Percentiles rank a stretch among this genome's conserved stretches.
These are phyloP conservation scores for Brachymystax lenok DNA, from an alignment of 2,797 vertebrate genomes.

Conservation along the genomic window DNA sequence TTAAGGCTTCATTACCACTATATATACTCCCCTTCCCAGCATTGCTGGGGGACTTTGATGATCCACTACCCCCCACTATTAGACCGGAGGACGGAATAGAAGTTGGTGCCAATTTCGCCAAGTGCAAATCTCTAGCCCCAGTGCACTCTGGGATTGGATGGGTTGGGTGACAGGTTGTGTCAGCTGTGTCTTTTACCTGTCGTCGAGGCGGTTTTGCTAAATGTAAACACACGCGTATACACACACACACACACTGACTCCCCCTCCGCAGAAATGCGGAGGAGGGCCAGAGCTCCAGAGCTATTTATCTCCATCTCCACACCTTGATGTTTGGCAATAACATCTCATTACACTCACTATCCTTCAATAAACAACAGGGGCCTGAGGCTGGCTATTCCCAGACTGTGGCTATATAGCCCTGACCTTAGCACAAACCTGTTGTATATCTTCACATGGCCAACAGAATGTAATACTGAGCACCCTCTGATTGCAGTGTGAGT, in stretches of 20 bases:
- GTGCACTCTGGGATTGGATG: conserved; percentile 33
- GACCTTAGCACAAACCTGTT: conserved; percentile 31
- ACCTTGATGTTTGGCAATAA: conserved; percentile 54
- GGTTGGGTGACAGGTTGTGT: conserved; percentile 53
- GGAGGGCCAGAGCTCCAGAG: conserved; percentile 28
- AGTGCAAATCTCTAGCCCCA: conserved; percentile 33
- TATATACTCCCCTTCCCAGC: conserved; percentile 33
- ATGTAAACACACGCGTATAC: neutral
- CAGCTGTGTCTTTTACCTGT: conserved; percentile 54
- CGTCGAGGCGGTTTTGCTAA: conserved; percentile 24
- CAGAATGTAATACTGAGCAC: conserved; percentile 25
- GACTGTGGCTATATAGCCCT: neutral
- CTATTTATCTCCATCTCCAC: conserved; percentile 59
- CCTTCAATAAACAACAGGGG: conserved; percentile 58
- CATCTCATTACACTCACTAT: conserved; percentile 43
- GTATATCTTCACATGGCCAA: conserved; percentile 59
- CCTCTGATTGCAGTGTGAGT: conserved; percentile 4
- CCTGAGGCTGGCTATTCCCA: conserved; percentile 12
- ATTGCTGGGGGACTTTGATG: conserved; percentile 24
- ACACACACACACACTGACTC: neutral
- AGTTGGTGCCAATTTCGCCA: conserved; percentile 23
- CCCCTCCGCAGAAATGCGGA: conserved; percentile 29
- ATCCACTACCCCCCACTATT: conserved; percentile 19
- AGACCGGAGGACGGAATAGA: conserved; percentile 1
- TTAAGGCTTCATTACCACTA: conserved; percentile 34